These are phyloP conservation scores for Troilus luridus DNA, from an alignment of 2,888 invertebrate genomes.

Conservation along the genomic window DNA sequence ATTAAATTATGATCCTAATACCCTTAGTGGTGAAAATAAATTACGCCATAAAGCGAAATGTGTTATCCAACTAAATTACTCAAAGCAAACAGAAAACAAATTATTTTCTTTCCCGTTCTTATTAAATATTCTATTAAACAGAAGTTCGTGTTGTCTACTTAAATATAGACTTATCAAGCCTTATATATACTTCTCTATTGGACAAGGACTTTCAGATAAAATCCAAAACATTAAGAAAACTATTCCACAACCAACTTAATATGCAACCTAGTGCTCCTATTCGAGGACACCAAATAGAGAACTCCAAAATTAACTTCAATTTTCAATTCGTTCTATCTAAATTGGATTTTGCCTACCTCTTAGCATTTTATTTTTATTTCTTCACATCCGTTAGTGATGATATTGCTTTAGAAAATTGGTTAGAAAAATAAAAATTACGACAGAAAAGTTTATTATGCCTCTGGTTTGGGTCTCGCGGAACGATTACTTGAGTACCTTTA, in stretches of 20 bases:
- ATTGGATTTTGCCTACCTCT: not conserved
- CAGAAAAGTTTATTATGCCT: no score
- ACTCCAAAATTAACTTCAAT: not conserved
- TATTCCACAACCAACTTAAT: not conserved
- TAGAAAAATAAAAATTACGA: not conserved
- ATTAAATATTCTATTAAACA: not conserved
- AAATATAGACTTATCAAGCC: no score
- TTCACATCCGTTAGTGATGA: not conserved
- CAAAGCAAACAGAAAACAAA: not conserved
- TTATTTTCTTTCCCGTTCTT: no score
- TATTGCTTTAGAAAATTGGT: not conserved
- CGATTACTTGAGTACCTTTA: no score
- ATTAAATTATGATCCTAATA: not conserved
- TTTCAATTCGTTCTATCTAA: not conserved
- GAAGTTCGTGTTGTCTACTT: not conserved
- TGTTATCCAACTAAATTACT: not conserved
- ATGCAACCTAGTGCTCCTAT: not conserved
- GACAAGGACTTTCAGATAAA: no score
- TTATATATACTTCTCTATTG: no score
- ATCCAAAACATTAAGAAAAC: not conserved
- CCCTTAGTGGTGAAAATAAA: not conserved
- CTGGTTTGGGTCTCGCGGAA: no score
- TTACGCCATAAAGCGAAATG: not conserved
- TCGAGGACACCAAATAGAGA: conserved; percentile 9
- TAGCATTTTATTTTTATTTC: not conserved